Base-by-base conservation (phyloP, 2,888 invertebrate genomes). In the Cotesia congregata region DNA sequence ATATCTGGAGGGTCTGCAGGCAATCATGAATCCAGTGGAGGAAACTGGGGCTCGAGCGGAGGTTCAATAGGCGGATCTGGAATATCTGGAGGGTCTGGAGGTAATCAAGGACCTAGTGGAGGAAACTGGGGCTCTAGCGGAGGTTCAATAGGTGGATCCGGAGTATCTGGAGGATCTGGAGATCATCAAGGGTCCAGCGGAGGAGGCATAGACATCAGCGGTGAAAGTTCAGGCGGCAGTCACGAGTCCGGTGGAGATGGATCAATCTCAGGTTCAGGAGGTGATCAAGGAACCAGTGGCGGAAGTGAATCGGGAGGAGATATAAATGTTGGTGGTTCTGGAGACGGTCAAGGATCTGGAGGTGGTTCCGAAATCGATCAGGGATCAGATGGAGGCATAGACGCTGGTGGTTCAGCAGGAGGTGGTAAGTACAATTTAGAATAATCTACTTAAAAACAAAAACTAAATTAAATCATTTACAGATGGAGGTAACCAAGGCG, bases 11-110 rank as follows among this genome's bases (percentile, higher is more conserved):
- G 64, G 61, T 41, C 65, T 30, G 65, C 50, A 17, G 41, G 30
- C 6, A 12, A n/a, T 50, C 41, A 50, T 20, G 65, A 65, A 4
- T 30, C 20, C 20, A 41, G 5, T 20, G 20, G 72, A 7, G 59
- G 70, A n/a, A 1, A 65, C 30, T 12, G 1, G 20, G 17, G 30
- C 2, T 30, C 30, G 1, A 3, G 30, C 30, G 30, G 30, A 30
- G 30, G 30, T 30, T 30, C 30, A 30, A 3, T 3, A 20, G 60
- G 70, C 0, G 38, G 50, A 5, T 59, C 15, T 0, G 61, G 38
- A 30, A 72, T 5, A 9, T n/a, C 9, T 62, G 61, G 6, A 73
- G 67, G 73, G 38, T 5, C 15, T 50, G 72, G 72, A n/a, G 38
- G 40, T 12, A 6, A 17, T 30, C 17, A 59, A 6, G 74, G 68